Evolutionary conservation across 1,140 invertebrate genomes (phyloP).

Genomic region (Brachionus sp.): DNA sequence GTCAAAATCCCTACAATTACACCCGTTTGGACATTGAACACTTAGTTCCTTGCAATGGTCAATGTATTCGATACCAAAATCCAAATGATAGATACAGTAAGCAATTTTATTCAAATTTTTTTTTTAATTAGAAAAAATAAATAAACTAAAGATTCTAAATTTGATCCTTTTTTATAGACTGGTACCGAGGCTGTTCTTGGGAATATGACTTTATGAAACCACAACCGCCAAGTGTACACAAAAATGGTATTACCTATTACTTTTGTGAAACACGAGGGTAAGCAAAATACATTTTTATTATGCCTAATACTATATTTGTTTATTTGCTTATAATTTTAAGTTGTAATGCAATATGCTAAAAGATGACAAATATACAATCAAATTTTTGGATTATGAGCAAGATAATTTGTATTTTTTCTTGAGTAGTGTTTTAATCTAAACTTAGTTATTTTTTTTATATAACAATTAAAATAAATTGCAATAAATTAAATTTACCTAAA

Average conservation of each 20-base stretch:
- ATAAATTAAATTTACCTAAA: conserved; percentile 1
- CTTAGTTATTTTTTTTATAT: background rate
- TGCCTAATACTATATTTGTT: background rate
- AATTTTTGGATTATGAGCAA: background rate
- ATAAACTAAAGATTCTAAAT: background rate
- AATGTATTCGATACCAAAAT: conserved; percentile 41
- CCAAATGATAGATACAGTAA: conserved; percentile 43
- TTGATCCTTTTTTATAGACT: background rate
- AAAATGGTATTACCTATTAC: conserved; percentile 42
- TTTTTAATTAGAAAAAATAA: background rate
- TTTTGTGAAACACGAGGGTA: conserved; percentile 37
- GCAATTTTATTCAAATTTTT: background rate
- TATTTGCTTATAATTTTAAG: conserved; percentile 2
- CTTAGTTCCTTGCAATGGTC: conserved; percentile 40
- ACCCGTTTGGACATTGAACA: conserved; percentile 8
- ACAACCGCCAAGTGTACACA: conserved; percentile 7
- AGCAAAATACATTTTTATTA: background rate
- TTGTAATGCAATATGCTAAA: conserved; percentile 42
- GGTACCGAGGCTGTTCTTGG: conserved; percentile 44
- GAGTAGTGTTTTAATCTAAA: background rate
- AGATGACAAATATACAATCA: conserved; percentile 27
- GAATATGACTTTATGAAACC: conserved; percentile 35
- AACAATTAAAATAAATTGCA: background rate
- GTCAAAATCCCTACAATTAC: conserved; percentile 7
- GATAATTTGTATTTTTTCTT: background rate